phyloP scores from a whole-genome alignment of 2,113 vertebrate species.

The Passer domesticus region DNA sequence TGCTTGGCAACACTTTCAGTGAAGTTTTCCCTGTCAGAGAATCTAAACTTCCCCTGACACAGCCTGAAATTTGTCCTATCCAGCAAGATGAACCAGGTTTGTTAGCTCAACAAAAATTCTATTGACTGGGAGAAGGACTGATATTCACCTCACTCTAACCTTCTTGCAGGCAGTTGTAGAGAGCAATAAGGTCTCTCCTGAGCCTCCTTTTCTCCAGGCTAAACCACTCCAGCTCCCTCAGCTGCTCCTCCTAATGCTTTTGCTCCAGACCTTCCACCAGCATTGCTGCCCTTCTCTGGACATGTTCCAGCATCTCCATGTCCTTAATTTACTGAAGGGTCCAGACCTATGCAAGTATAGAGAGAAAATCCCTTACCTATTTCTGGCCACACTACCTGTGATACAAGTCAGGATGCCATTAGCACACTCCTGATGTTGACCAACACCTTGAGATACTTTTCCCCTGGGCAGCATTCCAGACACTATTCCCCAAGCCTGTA shows the following conservation, averaged over 20 bases:
- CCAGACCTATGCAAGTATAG: background rate
- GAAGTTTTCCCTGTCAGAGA: background rate
- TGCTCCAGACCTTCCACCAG: background rate
- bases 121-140: fast-evolving
- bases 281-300: background rate
- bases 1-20: background rate
- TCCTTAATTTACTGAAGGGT: background rate
- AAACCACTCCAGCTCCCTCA: background rate
- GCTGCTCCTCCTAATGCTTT: background rate
- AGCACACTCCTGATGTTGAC: too few species aligned
- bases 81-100: background rate
- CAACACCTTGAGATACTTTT: fast-evolving
- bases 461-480: background rate
- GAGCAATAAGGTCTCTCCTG: background rate
- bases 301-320: background rate
- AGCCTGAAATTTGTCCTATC: background rate
- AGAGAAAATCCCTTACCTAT: background rate
- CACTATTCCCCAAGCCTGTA: background rate
- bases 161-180: background rate
- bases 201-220: background rate
- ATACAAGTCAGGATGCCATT: background rate
- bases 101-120: background rate
- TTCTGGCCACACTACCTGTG: background rate
- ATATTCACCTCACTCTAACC: background rate
- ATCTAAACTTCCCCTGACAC: background rate